Evolutionary conservation across 2,113 vertebrate species (phyloP), one percentile per base, ranked within the genome.

Genomic region (Leptocoma aspasia): DNA sequence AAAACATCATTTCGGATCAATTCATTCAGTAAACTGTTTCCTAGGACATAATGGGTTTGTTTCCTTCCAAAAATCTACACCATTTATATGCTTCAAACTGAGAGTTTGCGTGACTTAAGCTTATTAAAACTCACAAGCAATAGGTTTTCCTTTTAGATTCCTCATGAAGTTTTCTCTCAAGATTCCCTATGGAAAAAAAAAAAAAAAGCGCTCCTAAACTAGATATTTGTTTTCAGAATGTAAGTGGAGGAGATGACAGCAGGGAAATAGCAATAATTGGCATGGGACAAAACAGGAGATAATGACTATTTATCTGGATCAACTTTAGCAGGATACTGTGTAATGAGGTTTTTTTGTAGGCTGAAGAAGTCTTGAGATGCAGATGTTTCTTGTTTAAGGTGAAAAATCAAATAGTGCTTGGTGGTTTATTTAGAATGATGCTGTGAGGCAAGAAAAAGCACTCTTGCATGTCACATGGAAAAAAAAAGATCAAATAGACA

Each of bases 391-490:
- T 82, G 16, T 92, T 89, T 86, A 90, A 91, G 85, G 71, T 90
- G 47, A 95, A 88, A 56, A 92, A 85, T 82, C 70, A 82, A 72
- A 65, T 72, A 79, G 44, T 69, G 27, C 81, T 85, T 49, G 57
- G 61, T 96, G 50, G 63, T 80, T 93, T 83, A 66, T 80, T 93
- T 92, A 59, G 66, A 66, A 69, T 87, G 64, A 53, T 88, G 66
- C 92, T 73, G 15, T 83, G 88, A 96, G 85, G 87, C 79, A 95
- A 90, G 86, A 76, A 80, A 82, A 90, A 77, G 66, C 44, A 47
- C 56, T 85, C 45, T 64, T 7, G 4, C 35, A 31, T 88, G 64
- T 85, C 82, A 49, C 41, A 53, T 78, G 3, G n/a, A 39, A 39
- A 76, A 77, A 76, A 86, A 90, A 68, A 45, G 11, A 91, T 90